Percentiles rank a stretch among this genome's conserved stretches.
phyloP scores from a whole-genome alignment of 2,797 vertebrate genomes.

The Arvicola amphibius region DNA sequence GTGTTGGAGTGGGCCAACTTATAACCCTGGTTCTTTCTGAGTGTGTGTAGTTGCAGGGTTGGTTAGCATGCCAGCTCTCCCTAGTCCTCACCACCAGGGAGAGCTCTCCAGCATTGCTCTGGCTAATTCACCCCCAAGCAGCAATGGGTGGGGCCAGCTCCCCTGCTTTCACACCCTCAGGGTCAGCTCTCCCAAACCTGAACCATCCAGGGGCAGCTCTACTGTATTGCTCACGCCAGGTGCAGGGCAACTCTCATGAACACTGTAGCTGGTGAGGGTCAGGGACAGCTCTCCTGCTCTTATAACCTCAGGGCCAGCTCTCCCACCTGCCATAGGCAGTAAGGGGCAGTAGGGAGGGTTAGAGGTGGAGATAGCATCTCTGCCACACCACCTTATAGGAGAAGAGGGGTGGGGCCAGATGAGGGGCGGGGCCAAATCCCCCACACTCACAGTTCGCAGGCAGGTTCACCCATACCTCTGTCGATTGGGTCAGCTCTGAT shows the following conservation, averaged over 20 bases:
- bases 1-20: background rate
- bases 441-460: background rate
- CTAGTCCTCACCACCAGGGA: background rate
- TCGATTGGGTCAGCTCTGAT: background rate
- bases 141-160: background rate
- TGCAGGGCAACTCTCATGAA: background rate
- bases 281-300: background rate
- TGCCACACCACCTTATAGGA: background rate
- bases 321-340: background rate
- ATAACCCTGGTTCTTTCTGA: background rate
- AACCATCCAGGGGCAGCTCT: background rate
- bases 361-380: background rate
- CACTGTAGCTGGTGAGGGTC: background rate
- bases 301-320: background rate
- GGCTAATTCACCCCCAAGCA: background rate
- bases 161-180: background rate
- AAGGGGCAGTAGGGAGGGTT: no score
- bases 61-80: background rate
- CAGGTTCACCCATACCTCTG: background rate
- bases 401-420: background rate
- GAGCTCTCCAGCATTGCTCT: background rate
- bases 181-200: background rate
- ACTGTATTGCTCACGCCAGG: background rate
- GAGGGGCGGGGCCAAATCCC: background rate
- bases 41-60: background rate